phyloP scores from a whole-genome alignment of 2,797 vertebrate genomes.

The Iguana delicatissima region DNA sequence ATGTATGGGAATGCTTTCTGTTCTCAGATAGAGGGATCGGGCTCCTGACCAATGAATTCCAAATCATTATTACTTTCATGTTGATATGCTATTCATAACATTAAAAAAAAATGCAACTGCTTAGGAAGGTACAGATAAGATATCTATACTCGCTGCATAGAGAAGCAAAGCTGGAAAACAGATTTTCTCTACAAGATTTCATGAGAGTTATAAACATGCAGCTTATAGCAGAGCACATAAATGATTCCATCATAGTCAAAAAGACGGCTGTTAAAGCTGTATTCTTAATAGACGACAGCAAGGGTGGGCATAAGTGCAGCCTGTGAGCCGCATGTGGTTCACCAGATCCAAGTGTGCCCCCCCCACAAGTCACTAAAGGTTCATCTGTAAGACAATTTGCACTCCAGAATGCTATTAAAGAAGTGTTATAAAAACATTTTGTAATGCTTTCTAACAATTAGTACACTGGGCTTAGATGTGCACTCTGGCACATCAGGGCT shows the following conservation, averaged over 20 bases:
- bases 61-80: background rate
- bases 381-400: background rate
- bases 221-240: too few species aligned
- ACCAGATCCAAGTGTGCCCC: too few species aligned
- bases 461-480: background rate
- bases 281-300: background rate
- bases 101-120: background rate
- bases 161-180: background rate
- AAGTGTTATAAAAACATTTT: background rate
- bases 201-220: too few species aligned
- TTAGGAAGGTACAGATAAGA: too few species aligned
- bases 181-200: background rate
- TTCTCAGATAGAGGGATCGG: background rate
- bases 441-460: background rate
- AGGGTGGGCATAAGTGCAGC: too few species aligned
- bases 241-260: background rate
- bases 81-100: background rate
- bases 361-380: too few species aligned
- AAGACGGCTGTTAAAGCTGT: background rate
- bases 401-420: background rate
- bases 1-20: background rate
- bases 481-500: background rate
- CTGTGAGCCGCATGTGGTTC: too few species aligned
- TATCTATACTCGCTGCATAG: too few species aligned
- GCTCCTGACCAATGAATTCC: background rate